phyloP scores from a whole-genome alignment of 2,797 vertebrate genomes.

The Helicolenus hilgendorfi region DNA sequence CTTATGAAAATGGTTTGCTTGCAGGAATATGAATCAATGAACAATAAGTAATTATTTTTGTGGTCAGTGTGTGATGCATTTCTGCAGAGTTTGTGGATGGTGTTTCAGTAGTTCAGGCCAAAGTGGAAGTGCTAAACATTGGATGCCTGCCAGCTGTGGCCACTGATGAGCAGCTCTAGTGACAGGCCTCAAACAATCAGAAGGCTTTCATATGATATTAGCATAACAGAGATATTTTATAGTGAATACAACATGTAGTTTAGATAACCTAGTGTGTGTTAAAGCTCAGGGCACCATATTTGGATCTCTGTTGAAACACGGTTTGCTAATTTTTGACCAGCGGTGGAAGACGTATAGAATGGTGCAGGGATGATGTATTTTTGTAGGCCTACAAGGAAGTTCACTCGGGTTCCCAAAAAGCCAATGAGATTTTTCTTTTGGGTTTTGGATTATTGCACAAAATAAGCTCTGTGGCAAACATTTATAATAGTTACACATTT shows the following conservation, averaged over 20 bases:
- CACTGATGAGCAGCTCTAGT: not conserved
- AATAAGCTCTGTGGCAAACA: too few relatives aligned
- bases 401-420: too few relatives aligned
- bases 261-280: not conserved
- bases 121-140: slow-evolving; percentile 8
- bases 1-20: not conserved
- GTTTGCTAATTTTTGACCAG: not conserved
- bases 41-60: slow-evolving; percentile 19
- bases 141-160: not conserved
- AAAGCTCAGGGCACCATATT: not conserved
- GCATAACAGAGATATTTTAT: not conserved
- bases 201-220: not conserved
- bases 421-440: too few relatives aligned
- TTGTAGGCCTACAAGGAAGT: too few relatives aligned
- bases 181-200: not conserved
- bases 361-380: too few relatives aligned
- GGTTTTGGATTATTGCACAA: too few relatives aligned
- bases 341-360: not conserved
- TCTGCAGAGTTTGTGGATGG: not conserved
- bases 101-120: not conserved
- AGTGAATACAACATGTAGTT: not conserved
- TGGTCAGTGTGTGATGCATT: slow-evolving; percentile 6
- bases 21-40: slow-evolving; percentile 17
- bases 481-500: too few relatives aligned
- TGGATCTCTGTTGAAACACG: not conserved